These are phyloP conservation scores for Drosophila atroscutellata DNA, from an alignment of 2,888 invertebrate genomes.

Conservation along the genomic window DNA sequence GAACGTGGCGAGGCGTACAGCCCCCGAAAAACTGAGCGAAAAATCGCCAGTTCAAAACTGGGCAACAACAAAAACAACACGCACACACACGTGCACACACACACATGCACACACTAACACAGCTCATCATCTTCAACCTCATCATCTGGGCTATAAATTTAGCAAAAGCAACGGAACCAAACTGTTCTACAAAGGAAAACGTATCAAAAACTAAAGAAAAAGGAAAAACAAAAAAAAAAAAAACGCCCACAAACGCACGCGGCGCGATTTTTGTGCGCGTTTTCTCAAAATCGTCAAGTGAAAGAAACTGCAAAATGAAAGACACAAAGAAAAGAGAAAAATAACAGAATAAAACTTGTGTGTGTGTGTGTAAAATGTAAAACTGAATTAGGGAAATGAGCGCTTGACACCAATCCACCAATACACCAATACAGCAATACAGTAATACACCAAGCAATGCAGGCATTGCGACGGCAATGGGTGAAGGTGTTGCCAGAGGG, in stretches of 20 bases:
- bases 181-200: constrained; percentile 27
- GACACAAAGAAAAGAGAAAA: constrained; percentile 11
- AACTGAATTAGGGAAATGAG: constrained; percentile 77
- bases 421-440: not conserved
- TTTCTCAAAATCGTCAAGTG: constrained; percentile 35
- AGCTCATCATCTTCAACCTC: constrained; percentile 41
- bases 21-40: constrained; percentile 27
- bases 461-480: constrained; percentile 16
- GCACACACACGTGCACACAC: not conserved
- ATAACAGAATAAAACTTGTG: constrained; percentile 16
- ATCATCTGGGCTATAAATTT: constrained; percentile 65
- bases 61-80: constrained; percentile 25
- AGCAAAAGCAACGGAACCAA: constrained; percentile 47
- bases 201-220: constrained; percentile 16
- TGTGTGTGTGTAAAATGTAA: constrained; percentile 43
- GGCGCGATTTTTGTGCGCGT: constrained; percentile 39
- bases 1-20: constrained; percentile 31
- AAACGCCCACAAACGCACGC: constrained; percentile 28
- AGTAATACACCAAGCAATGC: not conserved
- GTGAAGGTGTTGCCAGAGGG: not conserved
- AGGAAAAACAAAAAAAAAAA: constrained; percentile 9
- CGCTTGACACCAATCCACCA: constrained; percentile 70
- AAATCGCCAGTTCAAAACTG: constrained; percentile 37
- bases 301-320: constrained; percentile 21
- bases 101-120: not conserved